A percentile compares a stretch with the other conserved stretches of the same genome.
These are phyloP conservation scores for Plectus sambesii DNA, from an alignment of 1,140 invertebrate genomes.

Conservation along the genomic window DNA sequence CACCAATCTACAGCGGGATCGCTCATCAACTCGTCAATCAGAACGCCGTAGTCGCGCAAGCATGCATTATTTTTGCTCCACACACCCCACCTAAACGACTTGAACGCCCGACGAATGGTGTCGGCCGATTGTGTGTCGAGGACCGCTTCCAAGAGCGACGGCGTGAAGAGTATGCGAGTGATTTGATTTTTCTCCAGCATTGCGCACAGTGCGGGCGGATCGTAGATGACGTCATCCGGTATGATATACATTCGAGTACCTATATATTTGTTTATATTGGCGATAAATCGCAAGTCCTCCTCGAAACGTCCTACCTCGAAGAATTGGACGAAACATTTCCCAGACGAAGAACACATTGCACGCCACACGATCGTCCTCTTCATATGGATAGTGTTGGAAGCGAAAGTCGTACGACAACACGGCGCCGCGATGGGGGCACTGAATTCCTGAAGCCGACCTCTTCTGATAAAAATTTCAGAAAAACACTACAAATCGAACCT, in stretches of 20 bases:
- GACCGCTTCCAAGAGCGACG: constrained; percentile 48
- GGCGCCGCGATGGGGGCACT: constrained; percentile 49
- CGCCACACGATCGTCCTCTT: constrained; percentile 46
- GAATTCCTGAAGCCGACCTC: constrained; percentile 42
- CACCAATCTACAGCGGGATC: constrained; percentile 43
- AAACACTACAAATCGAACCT: too few species aligned
- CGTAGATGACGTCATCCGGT: constrained; percentile 49
- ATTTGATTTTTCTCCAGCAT: constrained; percentile 45
- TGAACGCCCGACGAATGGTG: constrained; percentile 23
- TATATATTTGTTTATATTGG: constrained; percentile 17
- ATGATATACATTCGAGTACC: constrained; percentile 47
- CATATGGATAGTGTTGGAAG: constrained; percentile 46
- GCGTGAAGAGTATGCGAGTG: constrained; percentile 50
- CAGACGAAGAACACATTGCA: constrained; percentile 51
- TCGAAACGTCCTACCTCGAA: constrained; percentile 41
- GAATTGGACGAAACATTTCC: constrained; percentile 49
- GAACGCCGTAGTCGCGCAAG: too few species aligned
- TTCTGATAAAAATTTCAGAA: not conserved
- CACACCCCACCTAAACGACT: constrained; percentile 22
- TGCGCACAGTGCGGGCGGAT: constrained; percentile 45
- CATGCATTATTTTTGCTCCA: not conserved
- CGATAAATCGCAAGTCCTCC: not conserved
- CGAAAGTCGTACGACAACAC: constrained; percentile 49
- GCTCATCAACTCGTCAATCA: too few species aligned
- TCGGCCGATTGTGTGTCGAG: constrained; percentile 38